phyloP scores from a whole-genome alignment of 2,113 vertebrate genomes.

The Nannobrachium achirus region DNA sequence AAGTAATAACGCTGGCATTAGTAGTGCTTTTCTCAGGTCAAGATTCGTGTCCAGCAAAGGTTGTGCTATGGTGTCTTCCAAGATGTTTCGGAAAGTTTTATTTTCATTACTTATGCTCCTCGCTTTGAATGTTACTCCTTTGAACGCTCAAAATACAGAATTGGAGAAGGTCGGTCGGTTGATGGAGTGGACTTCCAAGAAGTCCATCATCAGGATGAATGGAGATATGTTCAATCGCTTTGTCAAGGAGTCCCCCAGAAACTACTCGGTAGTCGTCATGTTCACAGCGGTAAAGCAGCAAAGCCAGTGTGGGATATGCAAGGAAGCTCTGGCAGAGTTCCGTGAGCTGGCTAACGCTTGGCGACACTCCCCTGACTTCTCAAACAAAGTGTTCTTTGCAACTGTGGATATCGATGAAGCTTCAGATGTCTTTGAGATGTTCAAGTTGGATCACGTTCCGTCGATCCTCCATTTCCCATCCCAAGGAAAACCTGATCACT shows the following conservation, averaged over 20 bases:
- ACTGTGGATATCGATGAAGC: conserved; percentile 98
- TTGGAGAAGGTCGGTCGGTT: conserved; percentile 95
- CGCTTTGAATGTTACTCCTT: conserved; percentile 31
- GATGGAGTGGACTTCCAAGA: conserved; percentile 94
- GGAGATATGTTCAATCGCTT: conserved; percentile 95
- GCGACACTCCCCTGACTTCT: conserved; percentile 95
- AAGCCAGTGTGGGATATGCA: conserved; percentile 95
- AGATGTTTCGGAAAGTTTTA: too few relatives aligned
- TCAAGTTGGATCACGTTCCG: conserved; percentile 98
- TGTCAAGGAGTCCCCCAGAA: conserved; percentile 92
- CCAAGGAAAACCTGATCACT: conserved; percentile 94
- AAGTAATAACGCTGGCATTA: too few relatives aligned
- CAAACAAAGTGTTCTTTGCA: conserved; percentile 95
- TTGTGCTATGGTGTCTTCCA: too few relatives aligned
- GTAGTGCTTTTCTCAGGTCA: too few relatives aligned
- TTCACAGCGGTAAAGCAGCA: conserved; percentile 97
- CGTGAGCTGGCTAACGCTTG: conserved; percentile 97
- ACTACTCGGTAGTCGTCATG: conserved; percentile 97
- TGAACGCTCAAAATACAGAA: too few relatives aligned
- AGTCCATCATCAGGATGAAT: conserved; percentile 93
- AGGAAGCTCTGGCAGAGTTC: conserved; percentile 97
- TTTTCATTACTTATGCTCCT: neutral
- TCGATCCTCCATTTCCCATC: conserved; percentile 96
- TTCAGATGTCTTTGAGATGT: conserved; percentile 96
- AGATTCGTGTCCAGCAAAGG: too few relatives aligned